These are phyloP conservation scores for Ammodramus savannarum DNA, from an alignment of 2,113 vertebrate genomes.

Conservation along the genomic window DNA sequence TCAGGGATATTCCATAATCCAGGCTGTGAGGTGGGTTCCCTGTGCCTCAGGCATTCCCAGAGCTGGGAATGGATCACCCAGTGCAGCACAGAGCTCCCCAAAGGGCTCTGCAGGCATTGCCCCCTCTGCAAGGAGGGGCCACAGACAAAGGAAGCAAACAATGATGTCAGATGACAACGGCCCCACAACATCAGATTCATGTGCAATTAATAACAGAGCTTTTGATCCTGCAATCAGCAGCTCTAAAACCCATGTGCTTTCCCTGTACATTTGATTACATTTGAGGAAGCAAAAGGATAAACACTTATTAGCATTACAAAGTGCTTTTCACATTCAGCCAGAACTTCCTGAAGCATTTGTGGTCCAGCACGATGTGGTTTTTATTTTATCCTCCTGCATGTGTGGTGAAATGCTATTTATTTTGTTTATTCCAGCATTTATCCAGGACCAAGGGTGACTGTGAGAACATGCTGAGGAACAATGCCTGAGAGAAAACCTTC, in stretches of 20 bases:
- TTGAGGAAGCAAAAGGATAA: constrained; percentile 28
- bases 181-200: background rate
- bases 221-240: constrained; percentile 46
- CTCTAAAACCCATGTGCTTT: constrained; percentile 5
- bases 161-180: background rate
- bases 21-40: background rate
- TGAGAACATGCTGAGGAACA: background rate
- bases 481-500: background rate
- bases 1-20: background rate
- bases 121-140: background rate
- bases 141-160: constrained; percentile 34
- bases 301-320: constrained; percentile 35
- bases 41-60: background rate
- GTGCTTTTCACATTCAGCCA: background rate
- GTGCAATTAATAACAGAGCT: constrained; percentile 45
- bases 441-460: background rate
- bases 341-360: background rate
- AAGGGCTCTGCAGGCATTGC: background rate
- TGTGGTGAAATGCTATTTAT: background rate
- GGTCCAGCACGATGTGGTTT: background rate
- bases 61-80: background rate
- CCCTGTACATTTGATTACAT: background rate
- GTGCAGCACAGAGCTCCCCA: background rate
- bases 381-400: background rate
- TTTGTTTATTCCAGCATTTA: constrained; percentile 21